Evolutionary conservation across 2,888 invertebrate species (phyloP).

Genomic region (Orthonychiurus folsomi): DNA sequence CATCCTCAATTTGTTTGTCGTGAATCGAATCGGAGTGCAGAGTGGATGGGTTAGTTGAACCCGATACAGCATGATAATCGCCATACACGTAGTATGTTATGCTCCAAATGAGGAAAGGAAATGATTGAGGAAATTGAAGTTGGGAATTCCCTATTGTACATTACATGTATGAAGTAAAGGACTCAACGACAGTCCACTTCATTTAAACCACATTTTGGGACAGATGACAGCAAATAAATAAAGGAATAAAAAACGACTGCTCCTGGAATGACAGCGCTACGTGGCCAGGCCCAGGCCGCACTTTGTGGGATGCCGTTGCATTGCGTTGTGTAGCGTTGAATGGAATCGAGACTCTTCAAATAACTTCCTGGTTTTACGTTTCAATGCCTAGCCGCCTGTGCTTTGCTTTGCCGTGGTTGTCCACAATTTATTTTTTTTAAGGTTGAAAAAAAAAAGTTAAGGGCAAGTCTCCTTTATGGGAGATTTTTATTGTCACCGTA

Average conservation of each 20-base stretch:
- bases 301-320: too few species aligned
- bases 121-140: not conserved
- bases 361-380: not conserved
- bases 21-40: too few species aligned
- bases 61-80: not conserved
- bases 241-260: not conserved
- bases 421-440: too few species aligned
- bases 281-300: too few species aligned
- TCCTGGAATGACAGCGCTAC: too few species aligned
- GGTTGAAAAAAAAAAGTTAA: too few species aligned
- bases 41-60: too few species aligned
- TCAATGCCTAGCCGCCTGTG: not conserved
- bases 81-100: not conserved
- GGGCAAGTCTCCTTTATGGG: not conserved
- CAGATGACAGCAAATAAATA: not conserved
- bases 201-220: not conserved
- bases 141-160: too few species aligned
- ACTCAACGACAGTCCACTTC: not conserved
- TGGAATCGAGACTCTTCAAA: not conserved
- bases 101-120: too few species aligned
- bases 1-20: too few species aligned
- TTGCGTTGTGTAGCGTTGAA: not conserved
- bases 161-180: too few species aligned
- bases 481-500: not conserved
- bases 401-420: too few species aligned